phyloP scores from a whole-genome alignment of 2,797 vertebrate genomes.

The Muscicapa striata region DNA sequence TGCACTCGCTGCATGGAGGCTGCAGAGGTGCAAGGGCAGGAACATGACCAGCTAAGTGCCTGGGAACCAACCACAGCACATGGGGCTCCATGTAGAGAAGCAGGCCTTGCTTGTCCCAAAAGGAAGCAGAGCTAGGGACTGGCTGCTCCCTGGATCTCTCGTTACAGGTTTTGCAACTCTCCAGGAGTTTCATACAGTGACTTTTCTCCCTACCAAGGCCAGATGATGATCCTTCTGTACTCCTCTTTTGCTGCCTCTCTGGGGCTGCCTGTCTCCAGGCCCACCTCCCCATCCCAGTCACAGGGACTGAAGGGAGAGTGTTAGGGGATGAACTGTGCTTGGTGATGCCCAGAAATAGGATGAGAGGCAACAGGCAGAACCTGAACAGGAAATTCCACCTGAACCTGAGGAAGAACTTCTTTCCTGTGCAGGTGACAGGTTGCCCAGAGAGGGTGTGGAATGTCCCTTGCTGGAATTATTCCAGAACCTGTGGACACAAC shows the following conservation, averaged over 20 bases:
- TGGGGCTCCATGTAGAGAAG: rapidly evolving
- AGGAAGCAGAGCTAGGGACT: not conserved
- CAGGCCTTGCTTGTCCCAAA: not conserved
- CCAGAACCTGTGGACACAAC: not conserved
- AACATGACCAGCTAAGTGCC: not conserved
- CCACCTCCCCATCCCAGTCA: too few relatives aligned
- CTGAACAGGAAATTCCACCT: not conserved
- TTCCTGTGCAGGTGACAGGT: too few relatives aligned
- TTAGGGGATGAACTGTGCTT: not conserved
- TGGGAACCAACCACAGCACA: not conserved
- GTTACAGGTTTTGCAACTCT: not conserved
- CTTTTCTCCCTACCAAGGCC: too few relatives aligned
- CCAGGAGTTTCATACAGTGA: not conserved
- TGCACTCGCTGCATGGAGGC: too few relatives aligned
- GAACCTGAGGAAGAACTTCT: not conserved
- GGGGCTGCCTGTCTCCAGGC: too few relatives aligned
- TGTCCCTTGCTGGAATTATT: not conserved
- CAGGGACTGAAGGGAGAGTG: too few relatives aligned
- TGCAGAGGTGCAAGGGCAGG: not conserved
- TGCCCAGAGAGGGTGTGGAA: not conserved
- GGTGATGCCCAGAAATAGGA: not conserved
- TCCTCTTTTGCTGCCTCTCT: too few relatives aligned
- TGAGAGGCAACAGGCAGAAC: not conserved
- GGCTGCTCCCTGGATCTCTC: not conserved
- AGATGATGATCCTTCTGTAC: too few relatives aligned